Percentiles rank a stretch among this genome's conserved stretches.
These are phyloP conservation scores for Phrixothrix hirtus DNA, from an alignment of 2,888 invertebrate genomes.

Conservation along the genomic window DNA sequence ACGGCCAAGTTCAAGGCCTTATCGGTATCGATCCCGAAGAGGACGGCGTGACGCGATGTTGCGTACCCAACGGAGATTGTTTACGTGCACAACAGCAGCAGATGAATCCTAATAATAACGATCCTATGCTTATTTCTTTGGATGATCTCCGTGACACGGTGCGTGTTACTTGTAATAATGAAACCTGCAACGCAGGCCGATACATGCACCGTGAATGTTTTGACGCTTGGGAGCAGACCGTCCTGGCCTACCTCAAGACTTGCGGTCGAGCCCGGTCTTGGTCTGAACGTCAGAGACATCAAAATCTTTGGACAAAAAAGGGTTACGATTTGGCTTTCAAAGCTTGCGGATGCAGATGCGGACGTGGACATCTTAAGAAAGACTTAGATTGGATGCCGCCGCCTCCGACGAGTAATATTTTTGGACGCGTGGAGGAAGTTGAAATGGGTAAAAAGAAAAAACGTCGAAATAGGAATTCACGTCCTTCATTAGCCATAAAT, in stretches of 20 bases:
- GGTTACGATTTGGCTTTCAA: conserved; percentile 96
- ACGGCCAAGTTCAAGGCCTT: conserved; percentile 55
- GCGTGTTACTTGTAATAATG: conserved; percentile 93
- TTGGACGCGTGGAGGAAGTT: conserved; percentile 60
- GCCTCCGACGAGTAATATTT: conserved; percentile 59
- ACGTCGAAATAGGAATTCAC: conserved; percentile 67
- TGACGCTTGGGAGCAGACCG: conserved; percentile 89
- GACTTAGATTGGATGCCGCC: conserved; percentile 91
- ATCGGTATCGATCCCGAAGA: conserved; percentile 46
- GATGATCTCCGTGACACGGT: conserved; percentile 80
- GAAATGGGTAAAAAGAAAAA: conserved; percentile 66
- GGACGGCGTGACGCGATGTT: conserved; percentile 69
- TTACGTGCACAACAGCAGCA: conserved; percentile 63
- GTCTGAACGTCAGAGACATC: conserved; percentile 92
- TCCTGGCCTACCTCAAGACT: conserved; percentile 85
- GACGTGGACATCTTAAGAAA: conserved; percentile 89
- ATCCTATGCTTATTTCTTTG: conserved; percentile 62
- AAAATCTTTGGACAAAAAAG: conserved; percentile 97
- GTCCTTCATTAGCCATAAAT: conserved; percentile 65
- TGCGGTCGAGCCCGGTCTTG: conserved; percentile 91
- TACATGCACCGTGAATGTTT: conserved; percentile 97
- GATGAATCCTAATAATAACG: conserved; percentile 50
- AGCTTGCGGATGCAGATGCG: conserved; percentile 92
- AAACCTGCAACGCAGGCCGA: conserved; percentile 82
- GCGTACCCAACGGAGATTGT: conserved; percentile 82